Evolutionary conservation across 1,140 invertebrate species (phyloP), one percentile per base, ranked within the genome.

Genomic region (Plodia interpunctella): DNA sequence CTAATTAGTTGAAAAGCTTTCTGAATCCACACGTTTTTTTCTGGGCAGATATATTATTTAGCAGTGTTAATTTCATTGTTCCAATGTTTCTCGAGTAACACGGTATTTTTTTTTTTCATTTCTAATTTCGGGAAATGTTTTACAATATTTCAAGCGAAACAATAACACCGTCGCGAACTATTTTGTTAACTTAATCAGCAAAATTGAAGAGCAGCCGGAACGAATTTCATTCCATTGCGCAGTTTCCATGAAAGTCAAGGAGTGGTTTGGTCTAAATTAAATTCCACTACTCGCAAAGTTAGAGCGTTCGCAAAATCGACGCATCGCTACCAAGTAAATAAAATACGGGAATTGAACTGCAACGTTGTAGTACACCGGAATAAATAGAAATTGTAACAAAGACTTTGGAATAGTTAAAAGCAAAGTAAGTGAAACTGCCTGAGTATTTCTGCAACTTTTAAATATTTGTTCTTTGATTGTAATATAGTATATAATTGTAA

Each of bases 221-320:
- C 38, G 44, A 57, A 32, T 50, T 49, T 57, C 49, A 49, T 53
- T 53, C 21, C 44, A 57, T 50, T 21, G 20, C 49, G 49, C n/a
- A 57, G 44, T 57, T 57, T 50, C 21, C 56, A 50, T 25, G 38
- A 20, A 30, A 57, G 56, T 57, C 21, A 25, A 20, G n/a, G 20
- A 59, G 57, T 53, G 57, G 15, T 59, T 38, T 19, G 49, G 57
- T 59, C 50, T 53, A 53, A 59, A 59, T 59, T 59, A 52, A 59
- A 59, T 59, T 59, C 50, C 50, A 52, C 49, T 20, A 49, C 54
- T 55, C 4, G 32, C 32, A 49, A 44, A 57, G 38, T 49, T 44
- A 10, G 32, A 49, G 44, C 55, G 55, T 57, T 57, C 28, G 57
- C 28, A 18, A 59, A 59, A 50, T 58, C 44, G 28, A 35, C 57